Base-by-base conservation (phyloP, 2,888 invertebrate genomes). In the Malthinus flaveolus region DNA sequence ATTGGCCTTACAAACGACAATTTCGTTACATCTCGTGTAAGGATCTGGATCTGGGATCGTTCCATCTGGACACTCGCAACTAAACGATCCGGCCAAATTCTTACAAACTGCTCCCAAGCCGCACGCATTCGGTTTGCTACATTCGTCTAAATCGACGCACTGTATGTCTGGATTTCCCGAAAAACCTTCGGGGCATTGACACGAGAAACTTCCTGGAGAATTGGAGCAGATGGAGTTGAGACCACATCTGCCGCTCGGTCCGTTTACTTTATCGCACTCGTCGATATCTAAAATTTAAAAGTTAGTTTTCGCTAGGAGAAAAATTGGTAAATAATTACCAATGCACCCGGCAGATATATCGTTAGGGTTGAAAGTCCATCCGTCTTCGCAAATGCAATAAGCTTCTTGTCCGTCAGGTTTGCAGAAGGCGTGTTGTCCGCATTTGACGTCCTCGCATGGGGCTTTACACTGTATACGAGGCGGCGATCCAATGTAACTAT, bases 301-400 rank as follows among this genome's bases (percentile, higher is more conserved):
- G 10, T 7, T 1, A 13, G 8, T 7, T 44, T 15, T 35, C 1
- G 34, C 4, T 34, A 13, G 13, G 9, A 12, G 13, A 11, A 23
- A 7, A 23, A 7, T 11, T 34, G 1, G 8, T 15, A 34, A 7
- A 36, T 9, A 13, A 9, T 76, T 70, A 85, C 85, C 86, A 59
- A 94, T 85, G 74, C 95, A 95, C 57, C 95, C 95, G 42, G 93
- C 93, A 5, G 90, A 85, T 65, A 95, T 91, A 72, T 95, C 92
- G 54, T 84, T 87, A 0, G 95, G 95, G 78, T 95, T 89, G 73
- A 91, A 95, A 0, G 93, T 93, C 93, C 94, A 95, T 1, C 95
- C 95, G 58, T 93, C 91, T 74, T 95, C 93, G 73, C 95, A 95
- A 46, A 95, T 90, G 70, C 95, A 96, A 70, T 91, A 93, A 0